These are phyloP conservation scores for Amaurobius ferox DNA, from an alignment of 2,888 invertebrate genomes.

Conservation along the genomic window DNA sequence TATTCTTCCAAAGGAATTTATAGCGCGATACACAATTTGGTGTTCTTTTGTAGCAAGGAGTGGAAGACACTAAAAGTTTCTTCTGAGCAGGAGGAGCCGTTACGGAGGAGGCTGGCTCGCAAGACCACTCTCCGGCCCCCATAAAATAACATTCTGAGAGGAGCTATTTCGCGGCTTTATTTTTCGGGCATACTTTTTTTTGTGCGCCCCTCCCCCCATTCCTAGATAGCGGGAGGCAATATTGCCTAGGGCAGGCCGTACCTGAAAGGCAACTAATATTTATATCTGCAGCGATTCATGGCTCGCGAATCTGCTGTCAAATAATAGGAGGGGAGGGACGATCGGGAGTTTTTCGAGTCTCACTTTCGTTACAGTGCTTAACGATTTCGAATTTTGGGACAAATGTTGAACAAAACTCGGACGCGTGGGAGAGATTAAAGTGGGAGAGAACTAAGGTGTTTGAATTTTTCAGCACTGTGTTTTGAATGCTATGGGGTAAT, in stretches of 20 bases:
- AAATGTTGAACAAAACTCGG: too few species aligned
- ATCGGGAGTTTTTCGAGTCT: too few species aligned
- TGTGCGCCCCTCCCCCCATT: neutral
- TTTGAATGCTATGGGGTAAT: too few species aligned
- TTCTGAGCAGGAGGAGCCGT: neutral
- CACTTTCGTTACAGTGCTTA: too few species aligned
- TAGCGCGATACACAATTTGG: slow-evolving; percentile 57
- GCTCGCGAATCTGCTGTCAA: too few species aligned
- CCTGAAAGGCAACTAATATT: slow-evolving; percentile 17
- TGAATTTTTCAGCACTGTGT: too few species aligned
- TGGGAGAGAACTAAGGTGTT: too few species aligned
- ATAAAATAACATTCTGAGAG: slow-evolving; percentile 55
- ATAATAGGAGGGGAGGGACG: too few species aligned
- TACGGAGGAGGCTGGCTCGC: neutral
- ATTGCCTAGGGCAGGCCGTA: neutral
- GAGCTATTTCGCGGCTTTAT: slow-evolving; percentile 23
- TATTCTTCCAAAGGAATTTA: slow-evolving; percentile 55
- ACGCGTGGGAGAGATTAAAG: too few species aligned
- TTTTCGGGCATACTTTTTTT: slow-evolving; percentile 24
- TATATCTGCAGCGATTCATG: neutral
- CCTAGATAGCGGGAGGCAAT: slow-evolving; percentile 35
- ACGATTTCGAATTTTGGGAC: too few species aligned
- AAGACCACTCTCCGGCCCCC: slow-evolving; percentile 12
- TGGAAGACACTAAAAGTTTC: slow-evolving; percentile 18
- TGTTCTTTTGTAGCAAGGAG: slow-evolving; percentile 45